Evolutionary conservation across 2,888 invertebrate genomes (phyloP), one percentile per base, ranked within the genome.

Genomic region (Platycheirus albimanus): DNA sequence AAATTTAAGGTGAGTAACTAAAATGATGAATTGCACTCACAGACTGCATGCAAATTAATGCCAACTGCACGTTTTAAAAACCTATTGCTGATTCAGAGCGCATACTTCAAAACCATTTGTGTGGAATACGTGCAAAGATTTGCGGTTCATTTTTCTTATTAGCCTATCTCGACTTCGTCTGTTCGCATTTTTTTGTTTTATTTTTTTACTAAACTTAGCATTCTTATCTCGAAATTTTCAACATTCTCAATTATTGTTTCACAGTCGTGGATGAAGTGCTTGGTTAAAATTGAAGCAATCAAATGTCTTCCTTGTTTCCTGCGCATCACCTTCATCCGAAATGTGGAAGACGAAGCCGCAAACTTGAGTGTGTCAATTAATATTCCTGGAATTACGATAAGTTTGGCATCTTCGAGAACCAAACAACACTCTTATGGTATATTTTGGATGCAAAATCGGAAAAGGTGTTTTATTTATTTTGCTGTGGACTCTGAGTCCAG

Each of bases 371-470:
- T 91, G 3, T 89, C 90, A 4, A 88, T 91, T 4, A 90, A 90
- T 86, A 89, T 91, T 52, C 91, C 91, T 0, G 91, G 91, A 0
- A 87, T 91, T 0, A 89, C 87, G 15, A 87, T 90, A 0, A 89
- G 90, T 45, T 85, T 89, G 81, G 90, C 91, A 19, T 88, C 87
- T 17, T 91, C 91, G 1, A 88, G 91, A 52, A 90, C 91, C 3
- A 91, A 91, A 75, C 86, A 88, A 45, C 86, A 88, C 72, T 89
- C 90, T 1, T 91, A 91, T 80, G 91, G 91, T 0, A 81, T 91
- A 3, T 91, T 90, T 84, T 91, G 91, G 91, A 90, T 89, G 24
- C 90, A 91, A 74, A 90, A 90, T 86, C 89, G 91, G 2, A 90
- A 90, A 13, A 87, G 89, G 69, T 90, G 90, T 78, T 89, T 88